Conservation (phyloP, 2,797 vertebrate species). For the Poecilia wingei region DNA sequence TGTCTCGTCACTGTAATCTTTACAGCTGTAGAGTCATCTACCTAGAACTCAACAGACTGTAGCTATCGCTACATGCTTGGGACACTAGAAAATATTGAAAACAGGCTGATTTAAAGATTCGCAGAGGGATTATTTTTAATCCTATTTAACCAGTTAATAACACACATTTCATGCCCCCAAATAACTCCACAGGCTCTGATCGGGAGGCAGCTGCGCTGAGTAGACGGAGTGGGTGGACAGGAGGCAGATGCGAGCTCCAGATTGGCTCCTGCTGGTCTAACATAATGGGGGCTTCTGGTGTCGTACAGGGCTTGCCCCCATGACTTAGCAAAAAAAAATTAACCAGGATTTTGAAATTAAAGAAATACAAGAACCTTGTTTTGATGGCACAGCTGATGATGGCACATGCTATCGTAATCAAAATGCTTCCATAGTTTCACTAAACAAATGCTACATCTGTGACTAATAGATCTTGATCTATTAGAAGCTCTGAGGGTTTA, state of each 20-base stretch:
- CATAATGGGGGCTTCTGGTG: not conserved
- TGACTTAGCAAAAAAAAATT: not conserved
- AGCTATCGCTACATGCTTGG: not conserved
- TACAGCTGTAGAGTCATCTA: not conserved
- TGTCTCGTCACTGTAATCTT: not conserved
- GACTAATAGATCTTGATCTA: not conserved
- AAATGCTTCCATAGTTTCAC: not conserved
- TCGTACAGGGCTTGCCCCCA: not conserved
- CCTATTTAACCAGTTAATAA: constrained; percentile 3
- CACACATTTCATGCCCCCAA: constrained; percentile 2
- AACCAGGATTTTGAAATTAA: not conserved
- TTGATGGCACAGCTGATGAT: not conserved
- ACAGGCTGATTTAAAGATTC: not conserved
- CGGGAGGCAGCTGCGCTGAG: not conserved
- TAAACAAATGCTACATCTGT: not conserved
- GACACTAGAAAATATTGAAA: not conserved
- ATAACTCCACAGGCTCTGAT: not conserved
- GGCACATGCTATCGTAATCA: not conserved
- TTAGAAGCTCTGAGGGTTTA: too few relatives aligned
- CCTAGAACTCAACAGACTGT: not conserved
- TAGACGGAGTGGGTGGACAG: not conserved
- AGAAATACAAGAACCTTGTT: not conserved
- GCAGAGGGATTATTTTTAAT: not conserved
- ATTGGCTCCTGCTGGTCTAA: not conserved
- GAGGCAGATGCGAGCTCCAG: not conserved